Conservation (phyloP, 2,797 vertebrate genomes). For the Sebastes variabilis region DNA sequence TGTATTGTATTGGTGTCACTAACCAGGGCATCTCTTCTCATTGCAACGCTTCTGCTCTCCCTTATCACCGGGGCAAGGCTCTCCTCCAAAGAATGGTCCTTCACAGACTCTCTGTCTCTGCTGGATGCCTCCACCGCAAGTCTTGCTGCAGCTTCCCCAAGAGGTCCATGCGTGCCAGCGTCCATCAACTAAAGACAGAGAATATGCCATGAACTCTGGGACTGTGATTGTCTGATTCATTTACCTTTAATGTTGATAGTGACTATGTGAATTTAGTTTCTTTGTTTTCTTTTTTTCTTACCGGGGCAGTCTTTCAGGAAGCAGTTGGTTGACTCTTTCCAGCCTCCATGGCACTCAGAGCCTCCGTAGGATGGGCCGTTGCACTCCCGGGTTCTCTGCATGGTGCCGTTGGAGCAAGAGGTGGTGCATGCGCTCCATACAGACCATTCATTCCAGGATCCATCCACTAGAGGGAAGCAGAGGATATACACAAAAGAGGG, state of each 20-base stretch:
- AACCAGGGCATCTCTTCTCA: constrained; percentile 93
- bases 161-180: constrained; percentile 92
- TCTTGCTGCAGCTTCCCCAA: constrained; percentile 92
- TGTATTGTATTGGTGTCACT: constrained; percentile 21
- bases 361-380: constrained; percentile 97
- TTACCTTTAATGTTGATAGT: neutral
- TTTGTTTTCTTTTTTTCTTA: constrained; percentile 56
- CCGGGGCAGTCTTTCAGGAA: constrained; percentile 95
- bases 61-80: constrained; percentile 88
- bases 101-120: constrained; percentile 90
- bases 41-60: constrained; percentile 91
- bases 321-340: constrained; percentile 90
- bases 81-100: constrained; percentile 92
- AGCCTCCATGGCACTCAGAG: constrained; percentile 95
- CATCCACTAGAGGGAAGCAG: constrained; percentile 89
- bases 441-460: constrained; percentile 98
- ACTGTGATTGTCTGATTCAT: neutral
- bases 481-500: constrained; percentile 1
- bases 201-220: constrained; percentile 29
- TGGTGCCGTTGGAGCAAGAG: constrained; percentile 95
- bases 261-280: neutral
- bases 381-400: constrained; percentile 93
- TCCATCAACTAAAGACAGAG: constrained; percentile 87
- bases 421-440: constrained; percentile 91
- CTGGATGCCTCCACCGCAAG: constrained; percentile 92